Base-by-base conservation (phyloP, 2,888 invertebrate species). In the Morpho helenor region DNA sequence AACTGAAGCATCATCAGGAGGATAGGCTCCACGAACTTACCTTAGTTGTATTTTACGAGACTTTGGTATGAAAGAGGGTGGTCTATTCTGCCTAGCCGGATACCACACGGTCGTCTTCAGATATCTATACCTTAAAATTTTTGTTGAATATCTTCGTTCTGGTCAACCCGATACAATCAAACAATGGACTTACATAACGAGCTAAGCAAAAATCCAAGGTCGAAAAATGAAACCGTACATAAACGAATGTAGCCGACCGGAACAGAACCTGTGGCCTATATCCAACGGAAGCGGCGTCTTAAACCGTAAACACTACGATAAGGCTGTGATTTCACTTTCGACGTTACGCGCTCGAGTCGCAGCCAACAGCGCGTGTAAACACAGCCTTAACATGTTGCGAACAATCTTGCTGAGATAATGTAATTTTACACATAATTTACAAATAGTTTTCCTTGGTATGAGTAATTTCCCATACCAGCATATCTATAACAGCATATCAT, bases 141-240 rank as follows among this genome's bases (percentile, higher is more conserved):
- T 8, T 39, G 8, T 42, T 22, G 23, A 41, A 54, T 31, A 23
- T 54, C 48, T 54, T 54, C 40, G 56, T 60, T 54, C 55, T 54
- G 60, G 61, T 59, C 52, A 61, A 56, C 54, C 56, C 61, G 60
- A 65, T 66, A 70, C 57, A 60, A 57, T 56, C 60, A 65, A 64
- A 71, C 70, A 73, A 73, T 67, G 62, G 73, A 74, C 57, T 80
- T 77, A 77, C 74, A 75, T 74, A 81, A 80, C 56, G 63, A 69
- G 69, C 69, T 65, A 68, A 65, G 64, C 72, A 66, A 76, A 71
- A 75, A 68, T 63, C 67, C 84, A 88, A 88, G 87, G 87, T 82
- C 82, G 72, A 67, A 72, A 82, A 86, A 81, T 77, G 84, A 84
- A 84, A 83, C 81, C 80, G 78, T 82, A 75, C 66, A 79, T 79